Conservation (phyloP, 2,113 vertebrate genomes). For the Carassius auratus region DNA sequence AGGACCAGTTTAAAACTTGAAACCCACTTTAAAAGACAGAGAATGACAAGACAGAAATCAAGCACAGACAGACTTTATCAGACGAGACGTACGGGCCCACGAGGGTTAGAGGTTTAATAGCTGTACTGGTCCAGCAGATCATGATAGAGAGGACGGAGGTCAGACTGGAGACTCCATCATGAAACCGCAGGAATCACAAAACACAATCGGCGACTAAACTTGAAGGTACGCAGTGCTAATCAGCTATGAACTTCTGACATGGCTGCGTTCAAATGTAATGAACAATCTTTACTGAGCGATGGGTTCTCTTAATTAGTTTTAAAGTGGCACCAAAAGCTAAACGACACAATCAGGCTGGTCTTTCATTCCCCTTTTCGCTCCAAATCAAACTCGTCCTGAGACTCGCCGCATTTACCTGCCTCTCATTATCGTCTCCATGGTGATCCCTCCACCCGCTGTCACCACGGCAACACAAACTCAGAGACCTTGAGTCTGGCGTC, state of each 20-base stretch:
- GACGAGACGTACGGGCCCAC: too few relatives aligned
- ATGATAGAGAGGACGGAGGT: not conserved
- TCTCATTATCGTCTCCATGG: slow-evolving; percentile 60
- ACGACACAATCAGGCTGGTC: slow-evolving; percentile 2
- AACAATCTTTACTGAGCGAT: not conserved
- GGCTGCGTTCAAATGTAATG: not conserved
- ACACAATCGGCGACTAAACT: not conserved
- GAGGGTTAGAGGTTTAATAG: not conserved
- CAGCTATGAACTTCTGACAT: not conserved
- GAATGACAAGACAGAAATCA: too few relatives aligned
- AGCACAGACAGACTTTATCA: too few relatives aligned
- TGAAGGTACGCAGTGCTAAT: not conserved
- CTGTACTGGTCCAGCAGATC: slow-evolving; percentile 1
- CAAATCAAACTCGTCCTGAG: slow-evolving; percentile 23
- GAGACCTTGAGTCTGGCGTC: slow-evolving; percentile 22
- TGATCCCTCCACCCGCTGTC: slow-evolving; percentile 55
- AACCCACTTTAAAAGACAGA: too few relatives aligned
- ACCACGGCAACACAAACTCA: slow-evolving; percentile 57
- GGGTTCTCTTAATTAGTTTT: not conserved
- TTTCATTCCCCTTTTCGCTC: not conserved
- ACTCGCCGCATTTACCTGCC: slow-evolving; percentile 41
- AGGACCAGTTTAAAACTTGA: too few relatives aligned
- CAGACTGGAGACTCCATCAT: not conserved
- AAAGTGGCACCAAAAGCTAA: not conserved
- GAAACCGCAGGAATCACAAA: too few relatives aligned